A percentile compares a stretch with the other conserved stretches of the same genome.
Conservation (phyloP, 2,888 invertebrate genomes). For the Meganola albula region DNA sequence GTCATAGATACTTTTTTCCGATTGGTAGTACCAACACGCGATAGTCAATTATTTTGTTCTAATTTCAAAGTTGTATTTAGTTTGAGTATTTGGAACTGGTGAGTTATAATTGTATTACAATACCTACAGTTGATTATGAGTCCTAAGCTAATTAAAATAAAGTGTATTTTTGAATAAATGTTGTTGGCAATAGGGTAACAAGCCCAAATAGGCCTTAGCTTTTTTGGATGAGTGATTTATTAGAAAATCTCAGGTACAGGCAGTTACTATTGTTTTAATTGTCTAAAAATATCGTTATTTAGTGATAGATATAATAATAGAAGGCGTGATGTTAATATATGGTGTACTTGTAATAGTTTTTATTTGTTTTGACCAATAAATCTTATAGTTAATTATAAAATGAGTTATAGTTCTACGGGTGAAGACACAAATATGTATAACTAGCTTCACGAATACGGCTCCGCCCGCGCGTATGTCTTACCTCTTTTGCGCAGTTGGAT, state of each 20-base stretch:
- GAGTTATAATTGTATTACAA: no score
- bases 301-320: slow-evolving; percentile 34
- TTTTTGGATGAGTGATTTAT: slow-evolving; percentile 26
- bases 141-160: not conserved
- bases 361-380: slow-evolving; percentile 11
- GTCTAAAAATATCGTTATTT: slow-evolving; percentile 35
- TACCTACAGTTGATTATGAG: slow-evolving; percentile 9
- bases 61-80: slow-evolving; percentile 13
- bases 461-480: no score
- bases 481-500: no score
- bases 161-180: slow-evolving; percentile 6
- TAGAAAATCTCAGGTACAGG: slow-evolving; percentile 22
- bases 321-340: slow-evolving; percentile 43
- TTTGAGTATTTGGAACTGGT: slow-evolving; percentile 3
- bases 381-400: not conserved
- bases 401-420: no score
- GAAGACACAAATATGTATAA: no score
- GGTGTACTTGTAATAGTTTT: slow-evolving; percentile 27
- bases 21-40: slow-evolving; percentile 6
- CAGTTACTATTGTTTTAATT: slow-evolving; percentile 31
- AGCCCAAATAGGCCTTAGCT: slow-evolving; percentile 19
- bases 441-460: no score
- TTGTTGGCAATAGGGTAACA: slow-evolving; percentile 8
- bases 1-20: not conserved
- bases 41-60: slow-evolving; percentile 1